phyloP scores from a whole-genome alignment of 1,140 invertebrate genomes.

The Pseudomyrmex pallidus region DNA sequence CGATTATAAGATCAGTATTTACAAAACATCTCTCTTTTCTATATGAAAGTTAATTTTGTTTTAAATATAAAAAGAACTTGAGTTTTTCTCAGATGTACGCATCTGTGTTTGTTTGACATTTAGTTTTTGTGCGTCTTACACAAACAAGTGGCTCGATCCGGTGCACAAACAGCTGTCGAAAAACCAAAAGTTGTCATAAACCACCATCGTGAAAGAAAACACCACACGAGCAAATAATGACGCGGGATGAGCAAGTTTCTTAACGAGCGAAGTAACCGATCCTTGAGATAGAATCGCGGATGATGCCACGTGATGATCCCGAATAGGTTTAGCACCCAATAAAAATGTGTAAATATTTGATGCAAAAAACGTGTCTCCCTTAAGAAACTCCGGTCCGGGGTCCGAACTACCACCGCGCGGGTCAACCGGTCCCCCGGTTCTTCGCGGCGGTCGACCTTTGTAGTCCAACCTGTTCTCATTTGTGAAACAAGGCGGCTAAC shows the following conservation, averaged over 20 bases:
- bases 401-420: conserved; percentile 37
- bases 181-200: conserved; percentile 6
- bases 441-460: conserved; percentile 77
- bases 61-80: neutral
- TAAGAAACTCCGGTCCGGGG: neutral
- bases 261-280: conserved; percentile 31
- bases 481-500: conserved; percentile 82
- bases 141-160: neutral
- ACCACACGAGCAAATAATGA: conserved; percentile 1
- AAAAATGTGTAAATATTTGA: conserved; percentile 83
- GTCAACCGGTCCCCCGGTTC: conserved; percentile 59
- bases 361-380: conserved; percentile 72
- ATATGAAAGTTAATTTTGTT: neutral
- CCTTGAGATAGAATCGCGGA: conserved; percentile 42
- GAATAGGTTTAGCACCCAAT: conserved; percentile 81
- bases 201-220: neutral
- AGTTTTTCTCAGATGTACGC: no score
- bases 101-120: neutral
- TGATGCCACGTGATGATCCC: conserved; percentile 38
- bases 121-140: neutral
- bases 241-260: neutral
- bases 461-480: conserved; percentile 80
- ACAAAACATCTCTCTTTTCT: neutral
- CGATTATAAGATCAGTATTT: neutral
- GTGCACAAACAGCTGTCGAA: conserved; percentile 20